A percentile compares a stretch with the other conserved stretches of the same genome.
Conservation (phyloP, 1,140 invertebrate species). For the Triops cancriformis region DNA sequence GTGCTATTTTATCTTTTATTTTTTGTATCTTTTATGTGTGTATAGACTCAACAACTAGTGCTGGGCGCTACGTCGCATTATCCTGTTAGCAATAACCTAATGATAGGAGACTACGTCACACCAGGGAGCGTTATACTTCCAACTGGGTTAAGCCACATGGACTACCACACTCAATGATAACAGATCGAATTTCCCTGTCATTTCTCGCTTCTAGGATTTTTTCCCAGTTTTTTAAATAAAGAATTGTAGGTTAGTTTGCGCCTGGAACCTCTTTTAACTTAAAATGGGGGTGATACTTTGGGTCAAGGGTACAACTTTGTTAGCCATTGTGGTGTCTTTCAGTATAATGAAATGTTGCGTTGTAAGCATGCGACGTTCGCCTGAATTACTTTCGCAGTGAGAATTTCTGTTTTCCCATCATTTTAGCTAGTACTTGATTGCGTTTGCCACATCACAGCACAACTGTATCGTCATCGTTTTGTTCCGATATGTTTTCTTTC, state of each 20-base stretch:
- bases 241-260: not conserved
- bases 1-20: slow-evolving; percentile 27
- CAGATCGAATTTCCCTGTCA: not conserved
- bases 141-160: slow-evolving; percentile 10
- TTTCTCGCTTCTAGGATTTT: not conserved
- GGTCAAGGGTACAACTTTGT: not conserved
- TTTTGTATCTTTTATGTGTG: no score
- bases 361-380: not conserved
- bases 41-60: slow-evolving; percentile 46
- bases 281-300: not conserved
- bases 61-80: slow-evolving; percentile 54
- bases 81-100: slow-evolving; percentile 63
- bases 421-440: not conserved
- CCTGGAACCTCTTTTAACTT: not conserved
- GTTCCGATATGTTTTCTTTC: not conserved
- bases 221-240: not conserved
- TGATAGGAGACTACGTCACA: slow-evolving; percentile 69
- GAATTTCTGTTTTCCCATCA: not conserved
- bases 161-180: slow-evolving; percentile 8
- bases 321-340: not conserved
- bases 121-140: slow-evolving; percentile 46
- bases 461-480: slow-evolving; percentile 1
- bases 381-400: not conserved
- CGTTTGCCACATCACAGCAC: slow-evolving; percentile 1
- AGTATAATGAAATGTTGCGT: not conserved